A percentile compares a stretch with the other conserved stretches of the same genome.
These are phyloP conservation scores for Nephrotoma flavescens DNA, from an alignment of 2,888 invertebrate genomes.

Conservation along the genomic window DNA sequence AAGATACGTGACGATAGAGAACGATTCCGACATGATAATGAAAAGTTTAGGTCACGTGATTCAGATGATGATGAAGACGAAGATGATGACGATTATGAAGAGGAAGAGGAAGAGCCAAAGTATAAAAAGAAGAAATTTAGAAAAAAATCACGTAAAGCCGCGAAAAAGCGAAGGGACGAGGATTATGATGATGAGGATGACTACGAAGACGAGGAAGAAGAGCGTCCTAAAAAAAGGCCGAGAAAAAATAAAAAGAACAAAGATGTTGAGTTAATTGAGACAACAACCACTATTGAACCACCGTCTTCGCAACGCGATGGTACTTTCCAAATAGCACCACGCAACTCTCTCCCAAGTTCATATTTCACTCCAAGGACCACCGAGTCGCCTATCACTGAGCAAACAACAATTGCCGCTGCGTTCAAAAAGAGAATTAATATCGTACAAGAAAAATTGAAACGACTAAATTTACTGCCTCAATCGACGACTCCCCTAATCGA, in stretches of 20 bases:
- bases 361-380: neutral
- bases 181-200: neutral
- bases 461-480: neutral
- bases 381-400: neutral
- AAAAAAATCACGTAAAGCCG: neutral
- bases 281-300: neutral
- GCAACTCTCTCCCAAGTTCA: neutral
- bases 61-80: neutral
- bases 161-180: neutral
- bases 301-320: neutral
- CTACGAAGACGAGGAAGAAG: neutral
- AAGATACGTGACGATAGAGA: neutral
- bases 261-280: neutral
- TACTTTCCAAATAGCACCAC: neutral
- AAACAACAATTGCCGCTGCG: neutral
- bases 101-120: neutral
- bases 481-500: neutral
- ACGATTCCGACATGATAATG: neutral
- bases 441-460: neutral
- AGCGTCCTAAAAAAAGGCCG: neutral
- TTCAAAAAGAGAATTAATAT: neutral
- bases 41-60: neutral
- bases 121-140: neutral
- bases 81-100: neutral
- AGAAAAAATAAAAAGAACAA: neutral